Evolutionary conservation across 2,113 vertebrate genomes (phyloP).

Genomic region (Phalacrocorax carbo): DNA sequence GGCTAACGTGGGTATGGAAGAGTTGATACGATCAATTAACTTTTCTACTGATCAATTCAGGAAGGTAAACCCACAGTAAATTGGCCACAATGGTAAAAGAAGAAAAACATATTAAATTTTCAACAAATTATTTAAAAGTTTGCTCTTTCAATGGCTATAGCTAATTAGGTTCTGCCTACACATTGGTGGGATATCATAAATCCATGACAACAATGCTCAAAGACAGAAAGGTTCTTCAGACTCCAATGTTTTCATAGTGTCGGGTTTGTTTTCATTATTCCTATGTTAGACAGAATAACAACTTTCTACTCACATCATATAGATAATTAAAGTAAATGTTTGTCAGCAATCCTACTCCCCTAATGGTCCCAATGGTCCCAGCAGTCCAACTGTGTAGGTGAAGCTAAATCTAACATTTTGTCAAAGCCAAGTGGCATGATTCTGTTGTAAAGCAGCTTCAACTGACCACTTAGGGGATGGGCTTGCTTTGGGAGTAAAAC

Average conservation of each 20-base stretch:
- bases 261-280: not conserved
- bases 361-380: fast-evolving
- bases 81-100: not conserved
- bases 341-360: not conserved
- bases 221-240: not conserved
- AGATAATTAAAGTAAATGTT: not conserved
- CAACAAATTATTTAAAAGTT: not conserved
- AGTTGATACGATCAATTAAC: not conserved
- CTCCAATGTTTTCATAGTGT: not conserved
- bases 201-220: not conserved
- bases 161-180: not conserved
- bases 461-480: not conserved
- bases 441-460: not conserved
- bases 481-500: not conserved
- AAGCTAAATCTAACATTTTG: not conserved
- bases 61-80: not conserved
- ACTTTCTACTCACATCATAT: not conserved
- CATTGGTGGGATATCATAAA: not conserved
- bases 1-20: not conserved
- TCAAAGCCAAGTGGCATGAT: not conserved
- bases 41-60: not conserved
- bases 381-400: not conserved
- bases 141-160: not conserved
- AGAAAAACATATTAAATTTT: not conserved
- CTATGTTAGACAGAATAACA: not conserved